Conservation (phyloP, 2,797 vertebrate genomes). For the Rhinogobio ventralis region DNA sequence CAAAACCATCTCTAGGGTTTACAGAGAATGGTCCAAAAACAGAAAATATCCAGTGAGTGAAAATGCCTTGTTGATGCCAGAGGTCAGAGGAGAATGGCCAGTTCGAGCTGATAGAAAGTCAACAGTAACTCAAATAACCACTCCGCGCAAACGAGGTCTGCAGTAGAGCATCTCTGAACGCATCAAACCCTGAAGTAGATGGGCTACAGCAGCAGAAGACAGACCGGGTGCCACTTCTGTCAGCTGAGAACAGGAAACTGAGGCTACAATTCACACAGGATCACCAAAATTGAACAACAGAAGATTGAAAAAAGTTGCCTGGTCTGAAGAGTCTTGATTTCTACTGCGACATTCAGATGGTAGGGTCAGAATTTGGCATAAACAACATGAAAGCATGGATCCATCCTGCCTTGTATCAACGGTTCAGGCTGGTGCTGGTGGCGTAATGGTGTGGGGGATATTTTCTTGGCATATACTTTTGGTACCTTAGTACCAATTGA, state of each 20-base stretch:
- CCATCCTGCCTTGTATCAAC: not conserved
- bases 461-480: not conserved
- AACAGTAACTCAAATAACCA: not conserved
- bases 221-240: too few relatives aligned
- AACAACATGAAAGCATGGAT: constrained; percentile 12
- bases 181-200: too few relatives aligned
- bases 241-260: too few relatives aligned
- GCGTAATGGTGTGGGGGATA: too few relatives aligned
- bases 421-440: too few relatives aligned
- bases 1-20: too few relatives aligned
- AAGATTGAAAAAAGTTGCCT: too few relatives aligned
- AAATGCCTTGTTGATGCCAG: constrained; percentile 51
- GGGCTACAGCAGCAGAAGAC: too few relatives aligned
- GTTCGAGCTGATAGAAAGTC: constrained; percentile 1
- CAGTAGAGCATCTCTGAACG: too few relatives aligned
- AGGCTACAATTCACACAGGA: too few relatives aligned
- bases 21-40: too few relatives aligned
- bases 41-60: not conserved
- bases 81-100: constrained; percentile 44
- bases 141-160: not conserved
- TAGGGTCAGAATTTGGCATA: constrained; percentile 39
- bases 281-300: not conserved
- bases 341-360: constrained; percentile 29
- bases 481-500: not conserved
- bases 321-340: constrained; percentile 3